Conservation (phyloP, 1,140 invertebrate species). For the Euura saliciscinereae region DNA sequence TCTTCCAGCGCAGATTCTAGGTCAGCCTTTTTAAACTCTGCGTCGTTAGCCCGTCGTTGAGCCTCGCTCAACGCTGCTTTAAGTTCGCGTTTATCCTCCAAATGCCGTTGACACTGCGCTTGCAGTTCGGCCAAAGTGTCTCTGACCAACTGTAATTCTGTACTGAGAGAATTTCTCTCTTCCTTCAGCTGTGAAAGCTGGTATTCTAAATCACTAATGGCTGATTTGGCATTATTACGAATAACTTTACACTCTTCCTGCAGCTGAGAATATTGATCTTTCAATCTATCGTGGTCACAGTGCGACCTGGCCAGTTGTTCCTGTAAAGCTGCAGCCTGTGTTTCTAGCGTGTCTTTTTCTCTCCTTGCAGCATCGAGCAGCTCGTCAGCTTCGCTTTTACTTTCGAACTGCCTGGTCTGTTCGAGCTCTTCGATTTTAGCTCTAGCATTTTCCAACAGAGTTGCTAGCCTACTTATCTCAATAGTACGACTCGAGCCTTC, state of each 20-base stretch:
- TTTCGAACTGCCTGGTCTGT: slow-evolving; percentile 50
- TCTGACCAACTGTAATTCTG: slow-evolving; percentile 74
- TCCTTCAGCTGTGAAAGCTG: slow-evolving; percentile 73
- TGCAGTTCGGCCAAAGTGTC: slow-evolving; percentile 79
- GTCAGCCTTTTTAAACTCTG: slow-evolving; percentile 60
- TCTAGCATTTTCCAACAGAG: slow-evolving; percentile 81
- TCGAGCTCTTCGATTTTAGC: slow-evolving; percentile 63
- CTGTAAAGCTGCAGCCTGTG: slow-evolving; percentile 73
- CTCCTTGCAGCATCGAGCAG: slow-evolving; percentile 72
- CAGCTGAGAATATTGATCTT: slow-evolving; percentile 72
- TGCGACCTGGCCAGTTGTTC: slow-evolving; percentile 79
- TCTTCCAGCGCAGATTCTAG: slow-evolving; percentile 66
- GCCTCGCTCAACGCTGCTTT: slow-evolving; percentile 70
- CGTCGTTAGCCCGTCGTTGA: slow-evolving; percentile 70
- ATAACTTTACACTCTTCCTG: slow-evolving; percentile 82
- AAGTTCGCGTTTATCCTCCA: slow-evolving; percentile 78
- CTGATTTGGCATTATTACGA: slow-evolving; percentile 82
- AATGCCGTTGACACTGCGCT: slow-evolving; percentile 71
- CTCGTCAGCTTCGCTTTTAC: slow-evolving; percentile 64
- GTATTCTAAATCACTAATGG: slow-evolving; percentile 80
- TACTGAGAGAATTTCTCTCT: slow-evolving; percentile 72
- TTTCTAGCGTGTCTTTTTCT: slow-evolving; percentile 74
- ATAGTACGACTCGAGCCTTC: slow-evolving; percentile 64
- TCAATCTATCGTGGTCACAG: slow-evolving; percentile 75
- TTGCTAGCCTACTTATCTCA: slow-evolving; percentile 78